These are phyloP conservation scores for Teleopsis dalmanni DNA, from an alignment of 1,140 invertebrate species.

Conservation along the genomic window DNA sequence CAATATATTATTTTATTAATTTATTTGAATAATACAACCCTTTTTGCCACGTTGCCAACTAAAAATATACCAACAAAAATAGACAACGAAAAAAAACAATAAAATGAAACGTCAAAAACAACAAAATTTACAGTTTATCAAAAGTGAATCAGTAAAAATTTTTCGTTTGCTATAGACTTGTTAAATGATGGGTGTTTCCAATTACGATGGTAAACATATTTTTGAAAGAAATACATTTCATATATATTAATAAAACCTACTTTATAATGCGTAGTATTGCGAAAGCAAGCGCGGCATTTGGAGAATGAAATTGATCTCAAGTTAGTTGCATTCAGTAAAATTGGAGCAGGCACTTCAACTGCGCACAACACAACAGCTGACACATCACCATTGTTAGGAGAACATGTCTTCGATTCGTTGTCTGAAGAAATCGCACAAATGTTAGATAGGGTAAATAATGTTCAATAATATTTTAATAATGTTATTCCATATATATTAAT, in stretches of 20 bases:
- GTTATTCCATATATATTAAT: neutral
- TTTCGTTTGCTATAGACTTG: no score
- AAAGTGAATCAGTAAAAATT: no score
- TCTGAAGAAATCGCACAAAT: constrained; percentile 85
- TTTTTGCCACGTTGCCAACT: no score
- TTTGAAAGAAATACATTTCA: neutral
- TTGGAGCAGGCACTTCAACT: constrained; percentile 60
- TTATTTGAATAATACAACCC: no score
- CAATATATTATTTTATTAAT: no score
- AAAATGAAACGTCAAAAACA: no score
- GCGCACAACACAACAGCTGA: constrained; percentile 49
- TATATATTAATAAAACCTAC: neutral
- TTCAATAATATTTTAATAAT: neutral
- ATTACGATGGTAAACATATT: constrained; percentile 29
- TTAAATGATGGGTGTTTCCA: constrained; percentile 31
- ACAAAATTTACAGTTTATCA: no score
- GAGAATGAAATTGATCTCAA: constrained; percentile 98
- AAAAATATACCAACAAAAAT: no score
- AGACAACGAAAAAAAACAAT: no score
- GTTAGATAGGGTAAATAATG: constrained; percentile 54
- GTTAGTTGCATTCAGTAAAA: constrained; percentile 89
- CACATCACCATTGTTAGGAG: constrained; percentile 73
- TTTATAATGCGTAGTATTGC: constrained; percentile 58
- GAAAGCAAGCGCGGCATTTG: constrained; percentile 84
- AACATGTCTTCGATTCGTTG: constrained; percentile 89